phyloP scores from a whole-genome alignment of 2,888 invertebrate species.

The Theristus sp. region DNA sequence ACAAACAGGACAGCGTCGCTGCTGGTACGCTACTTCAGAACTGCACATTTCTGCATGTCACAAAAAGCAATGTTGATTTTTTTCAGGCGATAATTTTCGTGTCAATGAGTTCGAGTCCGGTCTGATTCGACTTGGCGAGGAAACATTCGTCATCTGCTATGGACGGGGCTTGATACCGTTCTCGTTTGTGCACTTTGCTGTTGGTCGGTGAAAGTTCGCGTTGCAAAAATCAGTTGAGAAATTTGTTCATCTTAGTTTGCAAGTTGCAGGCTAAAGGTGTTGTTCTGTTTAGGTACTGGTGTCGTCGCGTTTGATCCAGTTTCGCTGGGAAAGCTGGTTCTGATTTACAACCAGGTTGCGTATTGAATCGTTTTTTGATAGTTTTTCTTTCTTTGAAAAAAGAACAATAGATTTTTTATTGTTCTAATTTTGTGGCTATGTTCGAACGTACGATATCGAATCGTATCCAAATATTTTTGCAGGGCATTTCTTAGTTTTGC shows the following conservation, averaged over 20 bases:
- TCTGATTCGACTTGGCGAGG: background rate
- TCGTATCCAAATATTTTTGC: too few relatives aligned
- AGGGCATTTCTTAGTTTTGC: too few relatives aligned
- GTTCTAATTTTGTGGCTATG: background rate
- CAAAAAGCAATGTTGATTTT: background rate
- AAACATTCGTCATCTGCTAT: slow-evolving; percentile 6
- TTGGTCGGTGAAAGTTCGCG: background rate
- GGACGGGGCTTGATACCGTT: slow-evolving; percentile 5
- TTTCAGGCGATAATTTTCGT: background rate
- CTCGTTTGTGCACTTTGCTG: background rate
- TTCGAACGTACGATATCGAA: too few relatives aligned
- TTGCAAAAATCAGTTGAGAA: background rate
- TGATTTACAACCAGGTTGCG: background rate
- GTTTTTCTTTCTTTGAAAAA: too few relatives aligned
- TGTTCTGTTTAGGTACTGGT: slow-evolving; percentile 1
- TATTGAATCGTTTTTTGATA: background rate
- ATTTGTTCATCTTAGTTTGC: background rate
- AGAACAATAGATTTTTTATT: background rate
- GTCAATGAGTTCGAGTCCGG: slow-evolving; percentile 1
- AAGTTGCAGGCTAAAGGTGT: too few relatives aligned
- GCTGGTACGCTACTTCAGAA: too few relatives aligned
- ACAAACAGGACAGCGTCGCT: background rate
- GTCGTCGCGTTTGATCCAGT: background rate
- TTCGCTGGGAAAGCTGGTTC: background rate
- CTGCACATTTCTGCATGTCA: too few relatives aligned